Base-by-base conservation (phyloP, 2,113 vertebrate species). In the Nasalis larvatus region DNA sequence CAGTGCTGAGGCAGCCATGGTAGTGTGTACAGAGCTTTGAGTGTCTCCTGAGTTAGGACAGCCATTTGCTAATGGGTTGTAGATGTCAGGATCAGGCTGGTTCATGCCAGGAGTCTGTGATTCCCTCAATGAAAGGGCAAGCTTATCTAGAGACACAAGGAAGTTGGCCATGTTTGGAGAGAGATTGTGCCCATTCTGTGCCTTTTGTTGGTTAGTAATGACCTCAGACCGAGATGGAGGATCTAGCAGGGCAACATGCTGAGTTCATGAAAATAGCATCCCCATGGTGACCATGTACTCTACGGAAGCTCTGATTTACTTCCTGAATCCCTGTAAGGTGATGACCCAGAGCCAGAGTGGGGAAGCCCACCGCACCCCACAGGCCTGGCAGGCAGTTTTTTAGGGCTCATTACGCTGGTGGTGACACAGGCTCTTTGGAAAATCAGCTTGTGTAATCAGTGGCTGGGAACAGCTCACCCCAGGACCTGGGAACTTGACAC, bases 1-100 rank as follows among this genome's bases (percentile, higher is more conserved):
- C 0, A 0, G 7, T 25, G 30, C 63, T 4, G 4, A 14, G 17
- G 52, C 30, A 6, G 8, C 69, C 1, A 0, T 23, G 32, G 30
- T 0, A 2, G 5, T 56, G 7, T 40, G 5, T 49, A n/a, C 8
- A 0, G 68, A 74, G 32, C 49, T 25, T 45, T 16, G 35, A 30
- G 69, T 27, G 8, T 63, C 80, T 83, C 45, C 32, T 0, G 2
- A 74, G 23, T 63, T 87, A 37, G 30, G n/a, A 71, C 45, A 87
- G n/a, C 56, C 11, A 42, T 71, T 54, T 42, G 21, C 60, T 49
- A 18, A 5, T 27, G 69, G 37, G 18, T n/a, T 60, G 8, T 49
- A 42, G 69, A 58, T 69, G 27, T 82, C 42, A 21, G 40, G 6
- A 27, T 9, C 6, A 0, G 21, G 30, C 58, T 74, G 37, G 47